Base-by-base conservation (phyloP, 1,140 invertebrate genomes). In the Drosophila tristis region DNA sequence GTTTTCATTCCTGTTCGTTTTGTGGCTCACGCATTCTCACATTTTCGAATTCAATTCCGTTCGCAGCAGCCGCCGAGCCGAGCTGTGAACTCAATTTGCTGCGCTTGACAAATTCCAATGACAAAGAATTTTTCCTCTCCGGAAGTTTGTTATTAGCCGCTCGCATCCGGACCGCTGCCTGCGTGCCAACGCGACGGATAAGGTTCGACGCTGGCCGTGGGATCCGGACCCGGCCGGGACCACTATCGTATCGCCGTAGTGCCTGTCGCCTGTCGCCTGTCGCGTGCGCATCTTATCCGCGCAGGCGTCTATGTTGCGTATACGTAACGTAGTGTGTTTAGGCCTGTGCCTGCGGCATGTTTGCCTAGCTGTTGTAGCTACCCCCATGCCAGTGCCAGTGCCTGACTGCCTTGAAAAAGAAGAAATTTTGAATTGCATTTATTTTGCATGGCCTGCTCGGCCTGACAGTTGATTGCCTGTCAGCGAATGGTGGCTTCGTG, bases 101-200 rank as follows among this genome's bases (percentile, higher is more conserved):
- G 60, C 76, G 84, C 79, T 78, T 76, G 78, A 86, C 85, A 91
- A 91, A 91, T 82, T 80, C 70, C 67, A 79, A 70, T 77, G 82
- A 80, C 78, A 80, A 76, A 71, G 67, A 81, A 79, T 82, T 87
- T 85, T 91, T 90, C 81, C 90, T 90, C 85, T 91, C 81, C 90
- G 90, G 90, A 91, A 82, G 82, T 84, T 78, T 82, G 75, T 91
- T 91, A 91, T 91, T 91, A 91, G 80, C 78, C 85, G 78, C 67
- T 72, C 85, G 74, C 85, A 74, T 89, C 85, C 76, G 81, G 64
- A 44, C 48, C 59, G 58, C 47, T 57, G 66, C 45, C 50, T 56
- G 45, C 58, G 67, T 39, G 35, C 35, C 35, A 11, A 39, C 11
- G 35, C 35, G 9, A 58, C 76, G 84, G 79, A 87, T 87, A 89